A percentile compares a stretch with the other conserved stretches of the same genome.
Evolutionary conservation across 2,797 vertebrate species (phyloP).

Genomic region (Argentina silus): DNA sequence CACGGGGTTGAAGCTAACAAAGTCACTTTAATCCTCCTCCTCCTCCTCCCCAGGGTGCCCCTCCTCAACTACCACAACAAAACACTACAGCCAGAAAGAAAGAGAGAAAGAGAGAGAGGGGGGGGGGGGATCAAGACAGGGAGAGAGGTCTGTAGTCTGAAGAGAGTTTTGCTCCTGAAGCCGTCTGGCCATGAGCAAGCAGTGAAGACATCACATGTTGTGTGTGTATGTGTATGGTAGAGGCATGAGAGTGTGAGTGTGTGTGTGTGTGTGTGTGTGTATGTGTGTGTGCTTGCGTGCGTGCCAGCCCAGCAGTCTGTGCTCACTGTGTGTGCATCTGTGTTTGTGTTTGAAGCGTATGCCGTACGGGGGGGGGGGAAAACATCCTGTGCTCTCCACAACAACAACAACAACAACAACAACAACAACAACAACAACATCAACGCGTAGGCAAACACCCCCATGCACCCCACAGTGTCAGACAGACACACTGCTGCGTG

Average conservation of each 20-base stretch:
- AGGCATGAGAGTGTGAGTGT: no score
- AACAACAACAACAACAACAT: background rate
- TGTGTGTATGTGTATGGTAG: slow-evolving; percentile 2
- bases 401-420: background rate
- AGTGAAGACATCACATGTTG: background rate
- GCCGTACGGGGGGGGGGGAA: background rate
- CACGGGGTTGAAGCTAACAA: no score
- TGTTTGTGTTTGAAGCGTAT: background rate
- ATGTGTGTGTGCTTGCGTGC: background rate
- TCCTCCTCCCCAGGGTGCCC: no score
- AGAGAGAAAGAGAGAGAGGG: background rate
- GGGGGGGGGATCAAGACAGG: background rate
- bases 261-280: no score
- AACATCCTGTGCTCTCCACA: slow-evolving; percentile 2
- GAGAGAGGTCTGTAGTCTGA: background rate
- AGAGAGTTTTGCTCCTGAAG: background rate
- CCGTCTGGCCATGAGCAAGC: background rate
- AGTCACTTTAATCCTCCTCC: no score
- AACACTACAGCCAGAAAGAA: background rate
- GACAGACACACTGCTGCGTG: background rate
- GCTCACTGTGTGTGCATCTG: background rate
- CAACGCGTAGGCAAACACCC: no score
- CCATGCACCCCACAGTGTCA: no score
- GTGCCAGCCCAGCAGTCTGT: slow-evolving; percentile 5
- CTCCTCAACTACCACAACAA: no score